Conservation (phyloP, 2,888 invertebrate species). For the Celastrina argiolus region DNA sequence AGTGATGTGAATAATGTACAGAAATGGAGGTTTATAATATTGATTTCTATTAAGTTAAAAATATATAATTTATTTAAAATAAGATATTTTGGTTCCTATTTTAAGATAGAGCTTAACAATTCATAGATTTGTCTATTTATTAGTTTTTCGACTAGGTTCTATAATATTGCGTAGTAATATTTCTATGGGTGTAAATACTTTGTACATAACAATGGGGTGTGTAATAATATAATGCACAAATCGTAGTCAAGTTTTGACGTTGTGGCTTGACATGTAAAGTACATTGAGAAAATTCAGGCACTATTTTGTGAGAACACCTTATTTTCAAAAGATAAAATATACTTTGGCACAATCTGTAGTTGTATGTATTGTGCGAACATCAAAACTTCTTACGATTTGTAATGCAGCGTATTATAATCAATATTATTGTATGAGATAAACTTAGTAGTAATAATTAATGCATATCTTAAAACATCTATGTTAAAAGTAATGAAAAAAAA, state of each 20-base stretch:
- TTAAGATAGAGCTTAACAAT: slow-evolving; percentile 64
- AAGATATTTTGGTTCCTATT: slow-evolving; percentile 68
- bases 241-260: not conserved
- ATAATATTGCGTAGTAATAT: not conserved
- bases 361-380: not conserved
- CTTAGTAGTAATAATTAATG: not conserved
- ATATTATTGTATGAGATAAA: not conserved
- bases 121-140: slow-evolving; percentile 63
- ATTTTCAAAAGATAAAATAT: not conserved
- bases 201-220: not conserved
- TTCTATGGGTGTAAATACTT: slow-evolving; percentile 5
- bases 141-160: slow-evolving; percentile 33
- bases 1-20: slow-evolving; percentile 56
- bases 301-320: not conserved
- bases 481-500: not conserved
- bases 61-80: slow-evolving; percentile 63
- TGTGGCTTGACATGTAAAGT: not conserved
- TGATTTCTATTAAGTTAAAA: slow-evolving; percentile 48
- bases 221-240: not conserved
- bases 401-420: slow-evolving; percentile 5
- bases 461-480: not conserved
- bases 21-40: slow-evolving; percentile 47
- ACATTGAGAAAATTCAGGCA: not conserved
- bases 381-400: slow-evolving; percentile 4
- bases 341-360: not conserved